Base-by-base conservation (phyloP, 1,140 invertebrate species). In the Matsumurasca onukii region DNA sequence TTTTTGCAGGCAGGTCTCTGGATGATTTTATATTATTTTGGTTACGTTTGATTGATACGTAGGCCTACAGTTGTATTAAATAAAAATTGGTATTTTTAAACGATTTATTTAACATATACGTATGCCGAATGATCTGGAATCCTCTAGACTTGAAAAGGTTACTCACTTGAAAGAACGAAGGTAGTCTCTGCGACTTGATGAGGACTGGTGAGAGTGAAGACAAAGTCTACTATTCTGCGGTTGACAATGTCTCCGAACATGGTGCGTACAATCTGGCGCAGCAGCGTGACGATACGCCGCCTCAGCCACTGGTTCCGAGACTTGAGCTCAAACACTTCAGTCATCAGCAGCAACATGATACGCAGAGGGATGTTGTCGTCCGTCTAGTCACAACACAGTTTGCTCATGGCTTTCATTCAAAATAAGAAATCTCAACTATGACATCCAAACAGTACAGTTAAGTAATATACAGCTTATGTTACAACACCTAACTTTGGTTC, bases 321-420 rank as follows among this genome's bases (percentile, higher is more conserved):
- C 80, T 92, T 89, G 51, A 96, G 80, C 78, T 96, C 94, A 81
- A 97, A 97, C 2, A 97, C 89, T 84, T 97, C 94, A 77, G 96
- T 93, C 85, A 96, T 90, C 51, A 97, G 78, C 1, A 95, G 79
- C 34, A 97, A 78, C 80, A 96, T 87, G 72, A 96, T 93, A 72
- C 92, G 83, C 62, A 96, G 78, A 17, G 94, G 94, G 80, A 96
- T 93, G 80, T 93, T 94, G 74, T 94, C 91, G 74, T 89, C 87
- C 72, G 82, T 86, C 87, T 88, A 51, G 59, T 52, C 9, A 52
- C 5, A 52, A 52, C 5, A 52, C n/a, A 12, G 39, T 12, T 45
- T n/a, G n/a, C n/a, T n/a, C n/a, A n/a, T n/a, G n/a, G n/a, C n/a
- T n/a, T n/a, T n/a, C n/a, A n/a, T n/a, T n/a, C n/a, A 63, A 68